Conservation (phyloP, 2,797 vertebrate species). For the Sebastes variabilis region DNA sequence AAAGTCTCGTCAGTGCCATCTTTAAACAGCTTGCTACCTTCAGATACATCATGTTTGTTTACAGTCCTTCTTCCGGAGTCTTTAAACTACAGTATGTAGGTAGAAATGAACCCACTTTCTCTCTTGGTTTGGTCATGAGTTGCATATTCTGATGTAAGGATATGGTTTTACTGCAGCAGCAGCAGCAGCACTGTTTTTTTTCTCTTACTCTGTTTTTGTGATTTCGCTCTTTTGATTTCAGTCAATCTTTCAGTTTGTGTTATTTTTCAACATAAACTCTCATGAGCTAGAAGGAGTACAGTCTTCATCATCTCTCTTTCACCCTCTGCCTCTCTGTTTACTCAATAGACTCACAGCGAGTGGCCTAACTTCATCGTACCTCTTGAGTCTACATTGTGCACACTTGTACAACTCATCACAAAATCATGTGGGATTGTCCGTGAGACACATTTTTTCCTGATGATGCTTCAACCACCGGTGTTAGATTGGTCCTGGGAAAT, state of each 20-base stretch:
- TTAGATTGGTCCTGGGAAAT: neutral
- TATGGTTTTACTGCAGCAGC: conserved; percentile 4
- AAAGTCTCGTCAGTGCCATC: neutral
- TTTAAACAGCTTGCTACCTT: neutral
- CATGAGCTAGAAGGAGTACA: neutral
- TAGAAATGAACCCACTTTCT: neutral
- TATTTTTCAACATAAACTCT: neutral
- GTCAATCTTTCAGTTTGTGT: neutral
- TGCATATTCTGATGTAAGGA: neutral
- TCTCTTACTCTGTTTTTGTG: neutral
- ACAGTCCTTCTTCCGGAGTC: neutral
- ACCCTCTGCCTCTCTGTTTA: neutral
- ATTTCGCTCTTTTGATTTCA: neutral
- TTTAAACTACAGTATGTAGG: neutral
- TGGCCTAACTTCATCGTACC: neutral
- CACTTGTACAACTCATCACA: neutral
- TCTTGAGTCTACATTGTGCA: neutral
- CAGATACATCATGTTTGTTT: neutral
- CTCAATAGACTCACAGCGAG: neutral
- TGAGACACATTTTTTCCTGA: neutral
- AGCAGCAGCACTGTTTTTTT: neutral
- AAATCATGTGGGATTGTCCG: neutral
- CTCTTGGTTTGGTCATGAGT: neutral
- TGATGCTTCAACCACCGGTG: neutral
- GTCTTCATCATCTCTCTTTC: neutral